Evolutionary conservation across 2,797 vertebrate genomes (phyloP), one percentile per base, ranked within the genome.

Genomic region (Pangasius macronema): DNA sequence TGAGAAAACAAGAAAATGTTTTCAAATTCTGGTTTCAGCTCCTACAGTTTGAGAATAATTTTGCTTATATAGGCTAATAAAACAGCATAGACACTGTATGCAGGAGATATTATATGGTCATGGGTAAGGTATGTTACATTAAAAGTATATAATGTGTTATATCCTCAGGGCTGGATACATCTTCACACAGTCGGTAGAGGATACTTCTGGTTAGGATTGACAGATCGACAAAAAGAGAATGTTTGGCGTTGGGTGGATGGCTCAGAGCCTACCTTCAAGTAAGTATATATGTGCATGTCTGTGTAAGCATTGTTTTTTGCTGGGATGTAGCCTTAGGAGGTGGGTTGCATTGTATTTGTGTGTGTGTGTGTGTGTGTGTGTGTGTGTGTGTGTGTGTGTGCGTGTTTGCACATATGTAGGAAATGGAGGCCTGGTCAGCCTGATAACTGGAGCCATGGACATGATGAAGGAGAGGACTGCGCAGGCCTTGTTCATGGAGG

Each of bases 141-240:
- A 11, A 14, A 36, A n/a, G 27, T 39, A 75, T 49, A 27, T 83
- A 9, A 27, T 70, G 13, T 86, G 42, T 70, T 77, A 11, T 85
- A 91, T 89, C 88, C 84, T 85, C 93, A 99, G 98, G 95, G 95
- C 96, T 99, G 97, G 97, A 93, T 99, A 87, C 96, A 95, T 93
- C 96, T 93, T 85, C 96, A 98, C 90, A 95, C 94, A 5, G 42
- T 88, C 9, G 96, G 95, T 65, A 97, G 95, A 92, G 96, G 97
- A 20, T 98, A 94, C 92, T 97, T 97, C 93, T 99, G 98, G 98
- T 97, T 99, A 80, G 98, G 98, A 81, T 95, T 99, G 89, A 98
- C 97, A 0, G 98, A 99, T 92, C 93, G 67, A 24, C 94, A 94
- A 68, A 93, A 95, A 61, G 97, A 99, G 93, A 95, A 95, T 27